phyloP scores from a whole-genome alignment of 2,888 invertebrate genomes.

The Gastracanthus pulcherrimus region DNA sequence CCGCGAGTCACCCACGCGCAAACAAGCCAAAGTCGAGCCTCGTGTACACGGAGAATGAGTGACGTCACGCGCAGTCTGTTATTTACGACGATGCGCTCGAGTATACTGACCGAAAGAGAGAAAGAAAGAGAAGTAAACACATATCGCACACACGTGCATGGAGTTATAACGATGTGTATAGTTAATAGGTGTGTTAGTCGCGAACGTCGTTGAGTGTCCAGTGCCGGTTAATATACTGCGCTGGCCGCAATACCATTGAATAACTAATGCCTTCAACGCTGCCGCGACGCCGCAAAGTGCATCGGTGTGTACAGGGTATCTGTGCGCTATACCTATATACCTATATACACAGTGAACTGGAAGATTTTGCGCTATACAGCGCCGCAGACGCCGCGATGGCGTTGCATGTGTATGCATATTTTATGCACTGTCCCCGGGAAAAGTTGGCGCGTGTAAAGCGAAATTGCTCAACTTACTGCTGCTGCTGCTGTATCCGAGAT shows the following conservation, averaged over 20 bases:
- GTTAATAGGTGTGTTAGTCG: too few relatives aligned
- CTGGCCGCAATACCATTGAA: slow-evolving; percentile 30
- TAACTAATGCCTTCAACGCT: slow-evolving; percentile 39
- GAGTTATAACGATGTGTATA: too few relatives aligned
- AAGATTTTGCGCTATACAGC: slow-evolving; percentile 9
- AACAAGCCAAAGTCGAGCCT: slow-evolving; percentile 17
- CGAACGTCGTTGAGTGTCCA: slow-evolving; percentile 6
- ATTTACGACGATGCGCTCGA: slow-evolving; percentile 42
- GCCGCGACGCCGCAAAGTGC: not conserved
- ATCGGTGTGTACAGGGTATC: not conserved
- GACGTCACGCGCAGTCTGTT: slow-evolving; percentile 21
- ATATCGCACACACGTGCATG: too few relatives aligned
- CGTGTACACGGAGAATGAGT: not conserved
- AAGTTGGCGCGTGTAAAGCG: not conserved
- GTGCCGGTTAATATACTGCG: not conserved
- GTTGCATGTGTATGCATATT: not conserved
- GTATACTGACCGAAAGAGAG: not conserved
- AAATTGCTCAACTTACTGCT: not conserved
- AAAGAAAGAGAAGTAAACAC: not conserved
- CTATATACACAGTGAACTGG: slow-evolving; percentile 5
- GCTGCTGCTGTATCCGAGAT: too few relatives aligned
- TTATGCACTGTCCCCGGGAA: not conserved
- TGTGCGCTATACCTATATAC: not conserved
- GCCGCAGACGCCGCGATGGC: not conserved
- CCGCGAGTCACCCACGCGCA: slow-evolving; percentile 26